These are phyloP conservation scores for Abscondita cerata DNA, from an alignment of 2,888 invertebrate species.

Conservation along the genomic window DNA sequence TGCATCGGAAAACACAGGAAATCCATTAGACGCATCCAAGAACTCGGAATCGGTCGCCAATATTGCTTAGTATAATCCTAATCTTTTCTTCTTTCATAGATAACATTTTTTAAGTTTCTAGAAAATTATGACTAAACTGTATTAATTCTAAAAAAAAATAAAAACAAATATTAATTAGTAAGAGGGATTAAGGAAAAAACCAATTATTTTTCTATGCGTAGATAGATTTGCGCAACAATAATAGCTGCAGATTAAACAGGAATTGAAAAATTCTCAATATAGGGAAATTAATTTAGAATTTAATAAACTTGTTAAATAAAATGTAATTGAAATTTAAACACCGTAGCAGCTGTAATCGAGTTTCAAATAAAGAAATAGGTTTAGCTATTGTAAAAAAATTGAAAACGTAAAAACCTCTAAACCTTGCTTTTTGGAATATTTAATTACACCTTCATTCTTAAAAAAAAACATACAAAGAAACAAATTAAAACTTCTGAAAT, in stretches of 20 bases:
- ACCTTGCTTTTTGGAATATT: neutral
- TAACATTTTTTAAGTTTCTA: neutral
- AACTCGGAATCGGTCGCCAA: conserved; percentile 45
- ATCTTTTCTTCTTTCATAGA: conserved; percentile 28
- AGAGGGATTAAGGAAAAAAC: too few species aligned
- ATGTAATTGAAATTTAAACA: neutral
- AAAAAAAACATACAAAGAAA: conserved; percentile 6
- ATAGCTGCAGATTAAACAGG: too few species aligned
- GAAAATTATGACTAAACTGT: too few species aligned
- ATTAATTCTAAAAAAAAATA: too few species aligned
- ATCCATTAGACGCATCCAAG: conserved; percentile 58
- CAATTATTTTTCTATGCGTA: too few species aligned
- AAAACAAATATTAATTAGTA: too few species aligned
- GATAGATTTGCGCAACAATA: too few species aligned
- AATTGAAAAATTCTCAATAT: too few species aligned
- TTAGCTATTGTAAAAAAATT: conserved; percentile 11
- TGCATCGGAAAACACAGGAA: conserved; percentile 57
- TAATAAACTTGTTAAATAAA: neutral
- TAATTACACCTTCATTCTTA: conserved; percentile 1
- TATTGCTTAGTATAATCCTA: conserved; percentile 38
- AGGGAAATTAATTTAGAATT: conserved; percentile 4
- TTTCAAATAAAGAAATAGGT: neutral
- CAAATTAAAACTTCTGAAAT: conserved; percentile 9
- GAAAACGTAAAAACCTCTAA: conserved; percentile 4
- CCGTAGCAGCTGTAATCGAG: neutral